Conservation (phyloP, 1,140 invertebrate genomes). For the Brachionus rotundiformis region DNA sequence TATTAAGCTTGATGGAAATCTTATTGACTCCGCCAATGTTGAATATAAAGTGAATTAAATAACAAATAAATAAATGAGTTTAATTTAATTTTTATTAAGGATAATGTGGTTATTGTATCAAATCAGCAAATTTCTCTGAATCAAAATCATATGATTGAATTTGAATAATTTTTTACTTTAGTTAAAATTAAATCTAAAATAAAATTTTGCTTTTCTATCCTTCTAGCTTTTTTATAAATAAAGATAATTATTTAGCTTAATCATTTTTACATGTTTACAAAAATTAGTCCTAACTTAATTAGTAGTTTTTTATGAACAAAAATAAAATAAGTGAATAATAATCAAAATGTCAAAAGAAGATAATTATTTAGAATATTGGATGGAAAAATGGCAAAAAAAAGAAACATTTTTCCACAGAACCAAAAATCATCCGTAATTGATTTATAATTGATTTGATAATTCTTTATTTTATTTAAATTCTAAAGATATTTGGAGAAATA, state of each 20-base stretch:
- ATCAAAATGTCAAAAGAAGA: not conserved
- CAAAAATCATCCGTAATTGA: constrained; percentile 1
- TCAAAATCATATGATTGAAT: not conserved
- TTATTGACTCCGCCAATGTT: not conserved
- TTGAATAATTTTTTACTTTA: not conserved
- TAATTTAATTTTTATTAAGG: not conserved
- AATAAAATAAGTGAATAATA: too few relatives aligned
- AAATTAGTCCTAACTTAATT: not conserved
- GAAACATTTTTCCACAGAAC: not conserved
- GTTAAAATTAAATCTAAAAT: not conserved
- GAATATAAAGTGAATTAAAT: not conserved
- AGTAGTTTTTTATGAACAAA: too few relatives aligned
- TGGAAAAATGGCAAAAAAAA: not conserved
- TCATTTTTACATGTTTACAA: not conserved
- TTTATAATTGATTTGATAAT: too few relatives aligned
- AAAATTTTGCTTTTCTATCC: not conserved
- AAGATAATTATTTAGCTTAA: not conserved
- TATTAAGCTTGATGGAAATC: not conserved
- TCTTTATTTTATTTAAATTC: too few relatives aligned
- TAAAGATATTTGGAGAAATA: constrained; percentile 31
- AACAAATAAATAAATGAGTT: not conserved
- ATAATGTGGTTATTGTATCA: not conserved
- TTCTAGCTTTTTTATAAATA: not conserved
- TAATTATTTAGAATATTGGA: not conserved
- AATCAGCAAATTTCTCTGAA: not conserved